Conservation (phyloP, 2,797 vertebrate species). For the Scolopax bukidnonensis region DNA sequence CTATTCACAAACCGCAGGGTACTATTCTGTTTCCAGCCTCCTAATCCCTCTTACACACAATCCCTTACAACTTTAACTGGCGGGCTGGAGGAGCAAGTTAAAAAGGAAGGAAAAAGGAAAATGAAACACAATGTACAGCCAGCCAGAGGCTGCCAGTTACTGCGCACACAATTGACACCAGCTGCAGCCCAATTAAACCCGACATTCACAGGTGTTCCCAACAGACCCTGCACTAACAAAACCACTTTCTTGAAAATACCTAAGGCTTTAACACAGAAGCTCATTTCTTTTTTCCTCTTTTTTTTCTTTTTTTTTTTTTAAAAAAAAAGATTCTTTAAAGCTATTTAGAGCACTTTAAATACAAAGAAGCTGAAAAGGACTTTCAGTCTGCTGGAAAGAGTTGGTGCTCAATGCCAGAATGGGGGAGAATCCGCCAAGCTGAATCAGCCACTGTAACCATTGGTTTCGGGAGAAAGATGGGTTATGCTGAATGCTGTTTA, state of each 20-base stretch:
- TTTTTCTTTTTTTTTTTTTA: neutral
- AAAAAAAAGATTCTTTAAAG: constrained; percentile 59
- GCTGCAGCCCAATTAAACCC: constrained; percentile 80
- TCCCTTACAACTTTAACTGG: constrained; percentile 66
- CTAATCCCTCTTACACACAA: constrained; percentile 74
- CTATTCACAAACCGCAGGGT: constrained; percentile 71
- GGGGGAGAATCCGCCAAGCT: constrained; percentile 19
- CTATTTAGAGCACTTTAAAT: constrained; percentile 75
- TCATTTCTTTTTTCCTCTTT: neutral
- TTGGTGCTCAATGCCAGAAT: constrained; percentile 53
- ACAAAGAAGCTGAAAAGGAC: constrained; percentile 75
- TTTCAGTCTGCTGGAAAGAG: constrained; percentile 51
- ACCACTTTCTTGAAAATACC: constrained; percentile 77
- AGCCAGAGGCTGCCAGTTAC: constrained; percentile 56
- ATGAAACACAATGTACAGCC: constrained; percentile 63
- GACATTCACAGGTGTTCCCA: constrained; percentile 79
- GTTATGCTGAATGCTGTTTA: neutral
- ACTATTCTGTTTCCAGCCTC: constrained; percentile 67
- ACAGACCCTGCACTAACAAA: constrained; percentile 71
- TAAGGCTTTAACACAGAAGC: constrained; percentile 68
- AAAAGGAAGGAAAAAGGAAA: constrained; percentile 69
- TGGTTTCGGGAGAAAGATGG: neutral
- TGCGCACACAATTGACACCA: constrained; percentile 65
- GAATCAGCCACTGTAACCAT: constrained; percentile 16
- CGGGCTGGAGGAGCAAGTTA: constrained; percentile 60